Conservation (phyloP, 2,797 vertebrate species). For the Mus minutoides region DNA sequence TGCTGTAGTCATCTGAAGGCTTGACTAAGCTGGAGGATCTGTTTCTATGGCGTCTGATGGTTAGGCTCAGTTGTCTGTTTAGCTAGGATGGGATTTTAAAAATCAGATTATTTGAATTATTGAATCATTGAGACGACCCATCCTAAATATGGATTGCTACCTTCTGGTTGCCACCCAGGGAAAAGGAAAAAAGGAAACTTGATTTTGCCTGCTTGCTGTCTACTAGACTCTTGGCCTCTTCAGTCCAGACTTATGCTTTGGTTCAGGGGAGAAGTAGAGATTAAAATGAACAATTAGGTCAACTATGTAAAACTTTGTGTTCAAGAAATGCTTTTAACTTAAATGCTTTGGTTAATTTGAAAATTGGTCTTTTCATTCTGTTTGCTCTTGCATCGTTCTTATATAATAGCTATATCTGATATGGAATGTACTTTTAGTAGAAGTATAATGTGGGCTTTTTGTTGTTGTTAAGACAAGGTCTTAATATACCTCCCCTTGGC, state of each 20-base stretch:
- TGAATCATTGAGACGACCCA: neutral
- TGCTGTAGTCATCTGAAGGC: neutral
- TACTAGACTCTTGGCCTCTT: neutral
- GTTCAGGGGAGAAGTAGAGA: constrained; percentile 15
- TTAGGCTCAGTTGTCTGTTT: neutral
- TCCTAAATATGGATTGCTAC: neutral
- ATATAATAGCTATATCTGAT: neutral
- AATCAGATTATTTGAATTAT: neutral
- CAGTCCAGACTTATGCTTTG: neutral
- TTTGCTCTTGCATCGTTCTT: constrained; percentile 17
- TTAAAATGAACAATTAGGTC: constrained; percentile 25
- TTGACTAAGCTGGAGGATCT: neutral
- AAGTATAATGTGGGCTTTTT: neutral
- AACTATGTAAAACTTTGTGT: neutral
- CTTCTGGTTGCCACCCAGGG: neutral
- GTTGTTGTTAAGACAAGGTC: neutral
- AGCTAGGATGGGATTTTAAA: neutral
- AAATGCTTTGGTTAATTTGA: constrained; percentile 47
- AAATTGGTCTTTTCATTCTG: constrained; percentile 19
- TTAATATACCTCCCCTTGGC: neutral
- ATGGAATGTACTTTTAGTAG: constrained; percentile 1
- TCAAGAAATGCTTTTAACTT: constrained; percentile 26
- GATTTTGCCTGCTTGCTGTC: neutral
- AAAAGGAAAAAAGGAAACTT: neutral
- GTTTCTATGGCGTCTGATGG: neutral